phyloP scores from a whole-genome alignment of 2,797 vertebrate species.

The Champsocephalus gunnari region DNA sequence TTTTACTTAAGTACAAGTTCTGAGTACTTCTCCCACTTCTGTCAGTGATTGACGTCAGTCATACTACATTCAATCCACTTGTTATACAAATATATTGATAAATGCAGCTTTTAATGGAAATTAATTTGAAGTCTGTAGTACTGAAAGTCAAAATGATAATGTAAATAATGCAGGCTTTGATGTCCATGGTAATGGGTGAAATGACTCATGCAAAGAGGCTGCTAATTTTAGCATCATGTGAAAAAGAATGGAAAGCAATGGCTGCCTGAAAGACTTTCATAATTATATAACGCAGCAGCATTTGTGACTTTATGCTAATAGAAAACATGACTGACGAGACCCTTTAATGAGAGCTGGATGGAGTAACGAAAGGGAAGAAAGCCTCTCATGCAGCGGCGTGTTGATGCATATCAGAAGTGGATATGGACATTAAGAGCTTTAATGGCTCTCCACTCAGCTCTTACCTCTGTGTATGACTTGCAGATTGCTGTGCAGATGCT shows the following conservation, averaged over 20 bases:
- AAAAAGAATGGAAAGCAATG: background rate
- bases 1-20: no score
- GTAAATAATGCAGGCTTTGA: background rate
- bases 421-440: slow-evolving; percentile 26
- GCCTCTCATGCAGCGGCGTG: background rate
- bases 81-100: no score
- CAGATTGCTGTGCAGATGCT: slow-evolving; percentile 97
- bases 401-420: slow-evolving; percentile 8
- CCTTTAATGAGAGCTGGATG: slow-evolving; percentile 9
- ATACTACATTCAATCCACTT: no score
- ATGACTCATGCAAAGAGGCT: background rate
- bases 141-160: background rate
- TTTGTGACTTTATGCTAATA: background rate
- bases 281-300: background rate
- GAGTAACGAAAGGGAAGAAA: background rate
- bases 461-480: slow-evolving; percentile 97
- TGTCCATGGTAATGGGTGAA: background rate
- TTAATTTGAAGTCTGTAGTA: background rate
- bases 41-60: no score
- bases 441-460: slow-evolving; percentile 57
- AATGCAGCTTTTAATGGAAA: background rate
- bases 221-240: background rate
- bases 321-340: background rate
- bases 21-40: no score
- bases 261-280: background rate